Conservation (phyloP, 1,140 invertebrate genomes). For the Nasonia vitripennis region DNA sequence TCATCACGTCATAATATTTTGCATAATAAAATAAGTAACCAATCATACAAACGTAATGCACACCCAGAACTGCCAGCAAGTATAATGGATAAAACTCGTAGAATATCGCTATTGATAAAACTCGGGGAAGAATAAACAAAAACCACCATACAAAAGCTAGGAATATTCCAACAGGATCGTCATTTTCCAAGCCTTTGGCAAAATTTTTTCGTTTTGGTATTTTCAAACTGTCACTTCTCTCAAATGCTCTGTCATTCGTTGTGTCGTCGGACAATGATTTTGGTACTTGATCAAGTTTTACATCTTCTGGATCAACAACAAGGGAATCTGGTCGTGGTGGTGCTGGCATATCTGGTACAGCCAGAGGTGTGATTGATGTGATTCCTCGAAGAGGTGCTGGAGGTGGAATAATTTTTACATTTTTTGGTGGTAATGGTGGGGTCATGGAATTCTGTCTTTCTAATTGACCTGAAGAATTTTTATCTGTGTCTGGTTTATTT, state of each 20-base stretch:
- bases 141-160: constrained; percentile 84
- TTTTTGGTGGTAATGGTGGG: constrained; percentile 72
- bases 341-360: constrained; percentile 69
- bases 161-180: constrained; percentile 80
- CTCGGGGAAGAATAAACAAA: constrained; percentile 80
- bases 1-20: constrained; percentile 76
- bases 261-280: constrained; percentile 44
- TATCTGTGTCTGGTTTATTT: constrained; percentile 39
- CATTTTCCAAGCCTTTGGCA: constrained; percentile 79
- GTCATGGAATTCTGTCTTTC: constrained; percentile 67
- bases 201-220: constrained; percentile 66
- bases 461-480: constrained; percentile 38
- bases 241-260: constrained; percentile 34
- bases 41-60: constrained; percentile 79
- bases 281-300: constrained; percentile 45
- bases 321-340: constrained; percentile 71
- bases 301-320: constrained; percentile 51
- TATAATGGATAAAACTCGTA: constrained; percentile 80
- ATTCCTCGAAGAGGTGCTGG: constrained; percentile 70
- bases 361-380: constrained; percentile 67
- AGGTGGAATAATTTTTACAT: constrained; percentile 67
- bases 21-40: constrained; percentile 77
- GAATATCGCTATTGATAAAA: constrained; percentile 82
- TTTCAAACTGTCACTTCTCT: constrained; percentile 54
- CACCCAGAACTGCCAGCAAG: constrained; percentile 76